Conservation (phyloP, 2,797 vertebrate species). For the Avahi laniger region DNA sequence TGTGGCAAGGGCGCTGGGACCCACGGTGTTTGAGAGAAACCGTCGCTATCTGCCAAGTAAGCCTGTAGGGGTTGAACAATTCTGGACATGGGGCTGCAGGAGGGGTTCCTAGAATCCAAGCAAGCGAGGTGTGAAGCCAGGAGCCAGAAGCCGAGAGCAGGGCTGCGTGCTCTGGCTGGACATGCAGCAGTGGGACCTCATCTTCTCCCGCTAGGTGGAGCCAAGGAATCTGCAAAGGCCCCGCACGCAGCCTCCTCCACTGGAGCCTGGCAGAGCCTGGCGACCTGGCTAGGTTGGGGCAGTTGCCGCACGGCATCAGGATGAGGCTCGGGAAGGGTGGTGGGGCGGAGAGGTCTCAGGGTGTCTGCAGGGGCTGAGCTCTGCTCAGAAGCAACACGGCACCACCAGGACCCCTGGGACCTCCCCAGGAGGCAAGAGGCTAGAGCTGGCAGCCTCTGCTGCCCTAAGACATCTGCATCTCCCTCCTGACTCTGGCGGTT, state of each 20-base stretch:
- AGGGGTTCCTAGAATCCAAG: neutral
- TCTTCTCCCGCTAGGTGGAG: neutral
- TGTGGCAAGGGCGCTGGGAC: neutral
- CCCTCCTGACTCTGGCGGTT: neutral
- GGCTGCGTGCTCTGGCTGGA: neutral
- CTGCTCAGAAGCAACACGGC: neutral
- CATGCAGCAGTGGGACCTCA: rapidly evolving
- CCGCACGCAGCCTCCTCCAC: rapidly evolving
- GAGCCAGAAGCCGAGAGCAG: neutral
- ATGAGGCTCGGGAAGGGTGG: neutral
- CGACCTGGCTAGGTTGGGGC: neutral
- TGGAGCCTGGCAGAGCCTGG: neutral
- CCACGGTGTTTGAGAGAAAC: neutral
- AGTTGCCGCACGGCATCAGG: neutral
- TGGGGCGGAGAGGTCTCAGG: neutral
- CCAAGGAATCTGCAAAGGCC: neutral
- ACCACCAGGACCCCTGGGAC: neutral
- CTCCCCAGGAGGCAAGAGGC: neutral
- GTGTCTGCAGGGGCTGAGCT: neutral
- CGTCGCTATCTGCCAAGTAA: neutral
- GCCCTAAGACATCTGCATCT: neutral
- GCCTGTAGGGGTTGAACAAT: no score
- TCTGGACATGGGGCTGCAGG: no score
- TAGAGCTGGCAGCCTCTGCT: neutral
- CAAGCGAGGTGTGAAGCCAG: neutral